These are phyloP conservation scores for Folsomia manolachei DNA, from an alignment of 2,888 invertebrate species.

Conservation along the genomic window DNA sequence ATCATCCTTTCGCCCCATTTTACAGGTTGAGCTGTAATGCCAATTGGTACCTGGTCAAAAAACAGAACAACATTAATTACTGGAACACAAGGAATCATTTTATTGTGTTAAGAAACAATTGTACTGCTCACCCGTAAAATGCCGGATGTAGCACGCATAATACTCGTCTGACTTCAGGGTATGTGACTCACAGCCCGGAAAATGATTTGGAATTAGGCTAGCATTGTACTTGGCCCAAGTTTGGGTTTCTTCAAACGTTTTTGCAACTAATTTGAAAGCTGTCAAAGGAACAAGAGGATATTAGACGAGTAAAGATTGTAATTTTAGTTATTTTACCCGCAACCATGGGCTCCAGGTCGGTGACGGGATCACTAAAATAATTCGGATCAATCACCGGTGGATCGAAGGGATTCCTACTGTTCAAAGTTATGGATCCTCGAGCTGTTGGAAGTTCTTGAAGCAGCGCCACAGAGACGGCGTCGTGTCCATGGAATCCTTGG, in stretches of 20 bases:
- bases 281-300: not conserved
- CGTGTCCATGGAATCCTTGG: conserved; percentile 5
- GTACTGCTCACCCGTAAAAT: too few relatives aligned
- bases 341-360: conserved; percentile 38
- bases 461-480: conserved; percentile 20
- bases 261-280: conserved; percentile 27
- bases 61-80: too few relatives aligned
- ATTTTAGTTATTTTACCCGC: conserved; percentile 37
- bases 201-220: too few relatives aligned
- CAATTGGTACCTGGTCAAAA: conserved; percentile 37
- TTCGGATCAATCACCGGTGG: conserved; percentile 58
- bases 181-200: too few relatives aligned
- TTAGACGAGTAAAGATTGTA: not conserved
- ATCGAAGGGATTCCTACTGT: conserved; percentile 54
- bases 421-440: conserved; percentile 55
- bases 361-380: conserved; percentile 52
- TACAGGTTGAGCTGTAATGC: conserved; percentile 29
- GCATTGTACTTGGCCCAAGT: conserved; percentile 31
- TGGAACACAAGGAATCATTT: too few relatives aligned
- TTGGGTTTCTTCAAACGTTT: conserved; percentile 31
- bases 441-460: conserved; percentile 52
- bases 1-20: conserved; percentile 27
- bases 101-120: too few relatives aligned
- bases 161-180: too few relatives aligned
- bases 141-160: conserved; percentile 36